Base-by-base conservation (phyloP, 1,140 invertebrate genomes). In the Bombus difficillimus region DNA sequence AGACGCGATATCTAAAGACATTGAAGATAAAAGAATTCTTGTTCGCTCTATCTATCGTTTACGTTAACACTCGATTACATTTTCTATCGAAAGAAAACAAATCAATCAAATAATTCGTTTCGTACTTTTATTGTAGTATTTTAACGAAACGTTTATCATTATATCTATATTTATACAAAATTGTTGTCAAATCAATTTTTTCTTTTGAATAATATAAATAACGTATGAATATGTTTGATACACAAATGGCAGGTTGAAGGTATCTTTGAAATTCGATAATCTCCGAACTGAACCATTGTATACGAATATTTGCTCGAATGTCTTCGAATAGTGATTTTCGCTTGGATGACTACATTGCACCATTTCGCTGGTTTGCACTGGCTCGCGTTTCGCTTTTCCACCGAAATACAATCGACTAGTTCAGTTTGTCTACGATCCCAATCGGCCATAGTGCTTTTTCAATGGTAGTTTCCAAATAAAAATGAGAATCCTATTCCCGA, bases 301-400 rank as follows among this genome's bases (percentile, higher is more conserved):
- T 6, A 64, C 4, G 28, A 59, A 32, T 81, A 43, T 62, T 82
- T 62, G 28, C 22, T 34, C 3, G 59, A 39, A 66, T 39, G 32
- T 81, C 47, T 81, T 72, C 15, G 39, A n/a, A 28, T 9, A 34
- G 13, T 41, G 34, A 41, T 64, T 75, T 64, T 47, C 39, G 37
- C 18, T 75, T 34, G 57, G 32, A n/a, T 73, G 72, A 41, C 10
- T 64, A 13, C 8, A 28, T 64, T 25, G 22, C 15, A 37, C 6
- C 5, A 59, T 8, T 74, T 34, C 37, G 39, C 22, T 22, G 53
- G 53, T 73, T 72, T 32, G 6, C 28, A 12, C 39, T 25, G 32
- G 25, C 2, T 39, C 1, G 59, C 13, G 12, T 66, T 83, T 83
- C 68, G n/a, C 0, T 81, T 81, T 73, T 43, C 68, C 57, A 81